A percentile compares a stretch with the other conserved stretches of the same genome.
These are phyloP conservation scores for Dryoscopus gambensis DNA, from an alignment of 2,113 vertebrate genomes.

Conservation along the genomic window DNA sequence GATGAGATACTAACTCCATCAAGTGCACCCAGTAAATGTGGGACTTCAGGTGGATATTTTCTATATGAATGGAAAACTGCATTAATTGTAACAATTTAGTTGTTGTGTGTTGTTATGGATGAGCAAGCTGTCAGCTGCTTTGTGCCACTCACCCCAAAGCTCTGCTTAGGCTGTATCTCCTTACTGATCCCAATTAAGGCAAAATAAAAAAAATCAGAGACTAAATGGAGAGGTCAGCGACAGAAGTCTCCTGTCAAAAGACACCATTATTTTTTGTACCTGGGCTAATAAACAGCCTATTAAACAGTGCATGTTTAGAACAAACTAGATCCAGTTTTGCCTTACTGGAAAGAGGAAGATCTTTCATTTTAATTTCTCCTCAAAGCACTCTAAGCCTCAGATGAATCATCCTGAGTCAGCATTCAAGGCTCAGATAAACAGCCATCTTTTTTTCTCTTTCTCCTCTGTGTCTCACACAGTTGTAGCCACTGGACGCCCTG, in stretches of 20 bases:
- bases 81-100: neutral
- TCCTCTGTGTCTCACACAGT: neutral
- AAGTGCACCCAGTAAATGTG: neutral
- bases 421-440: neutral
- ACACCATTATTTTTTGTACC: neutral
- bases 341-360: neutral
- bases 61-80: neutral
- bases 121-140: neutral
- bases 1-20: neutral
- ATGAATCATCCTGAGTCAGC: neutral
- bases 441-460: neutral
- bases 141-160: neutral
- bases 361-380: neutral
- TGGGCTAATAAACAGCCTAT: neutral
- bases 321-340: neutral
- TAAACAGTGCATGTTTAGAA: neutral
- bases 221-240: neutral
- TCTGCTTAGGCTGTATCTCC: neutral
- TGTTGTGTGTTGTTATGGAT: neutral
- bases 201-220: neutral
- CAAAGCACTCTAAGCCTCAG: neutral
- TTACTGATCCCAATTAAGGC: neutral
- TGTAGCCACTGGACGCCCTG: rapidly evolving
- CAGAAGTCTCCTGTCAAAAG: neutral
- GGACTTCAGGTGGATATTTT: neutral